Evolutionary conservation across 2,888 invertebrate genomes (phyloP).

Genomic region (Conistra vaccinii): DNA sequence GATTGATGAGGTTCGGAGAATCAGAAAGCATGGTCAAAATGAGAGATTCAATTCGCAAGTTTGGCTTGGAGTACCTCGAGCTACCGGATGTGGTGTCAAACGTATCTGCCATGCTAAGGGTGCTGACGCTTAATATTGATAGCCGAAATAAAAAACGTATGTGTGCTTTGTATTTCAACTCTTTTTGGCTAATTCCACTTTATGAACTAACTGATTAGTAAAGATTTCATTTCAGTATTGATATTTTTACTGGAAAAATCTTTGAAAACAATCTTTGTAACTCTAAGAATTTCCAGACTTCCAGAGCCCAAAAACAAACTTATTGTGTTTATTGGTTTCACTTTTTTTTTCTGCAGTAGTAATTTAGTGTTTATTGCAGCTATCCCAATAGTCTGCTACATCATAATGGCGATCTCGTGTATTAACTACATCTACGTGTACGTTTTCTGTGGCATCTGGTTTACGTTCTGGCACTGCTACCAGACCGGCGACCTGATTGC

Average conservation of each 20-base stretch:
- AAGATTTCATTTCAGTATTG: not conserved
- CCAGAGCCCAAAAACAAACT: not conserved
- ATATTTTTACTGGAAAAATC: not conserved
- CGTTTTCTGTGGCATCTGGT: constrained; percentile 76
- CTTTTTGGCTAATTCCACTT: not conserved
- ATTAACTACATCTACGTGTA: constrained; percentile 70
- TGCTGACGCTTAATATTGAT: constrained; percentile 74
- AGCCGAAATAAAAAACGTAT: constrained; percentile 50
- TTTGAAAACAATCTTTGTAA: not conserved
- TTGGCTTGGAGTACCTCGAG: constrained; percentile 72
- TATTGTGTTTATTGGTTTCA: not conserved
- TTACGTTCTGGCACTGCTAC: constrained; percentile 70
- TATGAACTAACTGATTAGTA: not conserved
- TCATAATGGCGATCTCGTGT: constrained; percentile 13
- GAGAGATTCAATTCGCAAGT: constrained; percentile 58
- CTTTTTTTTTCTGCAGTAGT: too few relatives aligned
- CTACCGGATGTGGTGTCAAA: constrained; percentile 79
- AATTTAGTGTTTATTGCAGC: constrained; percentile 32
- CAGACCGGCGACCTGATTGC: constrained; percentile 71
- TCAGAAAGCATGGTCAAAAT: constrained; percentile 5
- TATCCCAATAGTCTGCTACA: constrained; percentile 26
- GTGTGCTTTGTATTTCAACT: constrained; percentile 9
- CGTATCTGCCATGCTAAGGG: constrained; percentile 70
- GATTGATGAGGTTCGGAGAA: not conserved
- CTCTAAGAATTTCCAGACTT: too few relatives aligned